Base-by-base conservation (phyloP, 2,797 vertebrate species). In the Eleutherodactylus coqui region DNA sequence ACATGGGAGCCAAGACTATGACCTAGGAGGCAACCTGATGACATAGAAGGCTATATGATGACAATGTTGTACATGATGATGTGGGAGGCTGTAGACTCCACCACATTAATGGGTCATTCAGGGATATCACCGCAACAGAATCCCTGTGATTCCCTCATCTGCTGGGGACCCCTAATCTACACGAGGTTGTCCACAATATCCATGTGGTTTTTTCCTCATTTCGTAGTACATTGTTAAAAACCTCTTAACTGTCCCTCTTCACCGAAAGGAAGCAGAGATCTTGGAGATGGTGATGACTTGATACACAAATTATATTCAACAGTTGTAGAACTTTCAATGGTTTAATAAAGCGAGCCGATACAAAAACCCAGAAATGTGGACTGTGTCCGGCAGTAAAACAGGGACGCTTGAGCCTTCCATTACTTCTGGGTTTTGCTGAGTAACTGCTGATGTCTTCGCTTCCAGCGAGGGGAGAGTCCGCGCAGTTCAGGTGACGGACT, bases 401-500 rank as follows among this genome's bases (percentile, higher is more conserved):
- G 13, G 24, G 24, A 27, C 7, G 8, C 24, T n/a, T n/a, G n/a
- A 27, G 36, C 6, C 36, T 38, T 70, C 36, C 34, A 41, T 29
- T 21, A 24, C 38, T 29, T 10, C 36, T 13, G 69, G 69, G 69
- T 41, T 72, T 21, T 70, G 67, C 51, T 55, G 51, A 55, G 51
- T 55, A 70, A 70, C 38, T 73, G 69, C 51, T 45, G 49, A 55
- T 24, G 19, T 41, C 24, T 27, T 10, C 45, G 0, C 19, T 21
- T 75, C n/a, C 75, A 36, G 51, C 34, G 34, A 38, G 75, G 32
- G 51, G 43, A 34, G 51, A 7, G 76, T 51, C 53, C 3, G 62
- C 79, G 51, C 64, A 8, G 45, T 38, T 49, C 29, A 82, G 79
- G 60, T 72, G 79, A 82, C 62, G 69, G 64, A 36, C 79, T 36